Conservation (phyloP, 1,140 invertebrate genomes). For the Cydia strobilella region DNA sequence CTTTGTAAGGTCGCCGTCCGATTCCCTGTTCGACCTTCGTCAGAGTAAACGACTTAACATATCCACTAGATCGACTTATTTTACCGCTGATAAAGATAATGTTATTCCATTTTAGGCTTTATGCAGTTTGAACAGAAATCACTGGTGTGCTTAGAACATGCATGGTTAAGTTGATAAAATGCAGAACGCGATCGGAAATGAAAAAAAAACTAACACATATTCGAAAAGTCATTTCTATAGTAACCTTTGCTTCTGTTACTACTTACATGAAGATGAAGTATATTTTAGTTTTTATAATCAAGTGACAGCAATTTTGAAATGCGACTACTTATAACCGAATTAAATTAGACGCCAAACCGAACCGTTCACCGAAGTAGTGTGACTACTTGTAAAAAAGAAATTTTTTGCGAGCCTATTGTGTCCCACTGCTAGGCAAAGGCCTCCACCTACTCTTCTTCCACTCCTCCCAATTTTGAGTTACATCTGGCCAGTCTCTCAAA, state of each 20-base stretch:
- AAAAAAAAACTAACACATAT: constrained; percentile 22
- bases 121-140: neutral
- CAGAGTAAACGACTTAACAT: constrained; percentile 20
- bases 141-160: neutral
- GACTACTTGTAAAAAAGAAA: too few relatives aligned
- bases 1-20: constrained; percentile 26
- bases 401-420: too few relatives aligned
- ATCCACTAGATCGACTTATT: neutral
- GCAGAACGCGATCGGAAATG: constrained; percentile 12
- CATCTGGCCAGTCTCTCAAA: too few relatives aligned
- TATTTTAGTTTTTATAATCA: too few relatives aligned
- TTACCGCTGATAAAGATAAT: neutral
- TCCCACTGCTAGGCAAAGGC: too few relatives aligned
- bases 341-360: too few relatives aligned
- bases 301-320: too few relatives aligned
- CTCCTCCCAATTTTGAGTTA: too few relatives aligned
- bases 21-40: constrained; percentile 26
- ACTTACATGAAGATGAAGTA: too few relatives aligned
- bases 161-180: neutral
- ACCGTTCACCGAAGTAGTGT: too few relatives aligned
- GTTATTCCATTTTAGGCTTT: neutral
- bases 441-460: too few relatives aligned
- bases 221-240: constrained; percentile 30
- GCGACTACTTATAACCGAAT: too few relatives aligned
- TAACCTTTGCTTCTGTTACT: constrained; percentile 4